A percentile compares a stretch with the other conserved stretches of the same genome.
These are phyloP conservation scores for Aphidius ervi DNA, from an alignment of 1,140 invertebrate genomes.

Conservation along the genomic window DNA sequence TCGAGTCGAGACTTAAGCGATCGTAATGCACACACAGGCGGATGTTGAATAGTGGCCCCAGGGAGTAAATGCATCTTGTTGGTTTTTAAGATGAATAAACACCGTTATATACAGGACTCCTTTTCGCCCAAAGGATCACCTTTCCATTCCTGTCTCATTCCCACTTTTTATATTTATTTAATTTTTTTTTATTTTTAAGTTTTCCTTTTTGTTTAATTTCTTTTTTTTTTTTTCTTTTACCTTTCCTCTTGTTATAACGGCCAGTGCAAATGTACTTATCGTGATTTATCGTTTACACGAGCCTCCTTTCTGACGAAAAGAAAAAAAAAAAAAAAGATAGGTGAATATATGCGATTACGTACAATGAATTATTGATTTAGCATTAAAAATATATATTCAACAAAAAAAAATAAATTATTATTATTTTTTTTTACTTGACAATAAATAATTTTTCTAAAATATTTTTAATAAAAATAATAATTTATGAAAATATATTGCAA, in stretches of 20 bases:
- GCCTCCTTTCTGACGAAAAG: slow-evolving; percentile 28
- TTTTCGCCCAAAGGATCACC: slow-evolving; percentile 14
- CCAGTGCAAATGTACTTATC: slow-evolving; percentile 48
- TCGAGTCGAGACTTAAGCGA: slow-evolving; percentile 47
- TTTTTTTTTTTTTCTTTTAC: slow-evolving; percentile 17
- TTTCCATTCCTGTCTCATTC: slow-evolving; percentile 25
- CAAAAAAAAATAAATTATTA: too few species aligned
- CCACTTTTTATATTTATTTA: slow-evolving; percentile 4
- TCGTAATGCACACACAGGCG: slow-evolving; percentile 44
- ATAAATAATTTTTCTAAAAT: too few species aligned
- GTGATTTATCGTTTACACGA: slow-evolving; percentile 52
- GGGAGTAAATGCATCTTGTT: slow-evolving; percentile 28
- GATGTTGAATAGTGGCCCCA: slow-evolving; percentile 34
- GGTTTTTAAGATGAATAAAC: not conserved
- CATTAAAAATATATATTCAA: too few species aligned
- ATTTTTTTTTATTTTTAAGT: slow-evolving; percentile 4
- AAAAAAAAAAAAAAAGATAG: slow-evolving; percentile 3
- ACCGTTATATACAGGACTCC: slow-evolving; percentile 21
- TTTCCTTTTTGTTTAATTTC: slow-evolving; percentile 1
- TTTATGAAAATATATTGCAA: too few species aligned
- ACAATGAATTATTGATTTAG: slow-evolving; percentile 43
- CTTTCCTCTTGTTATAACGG: slow-evolving; percentile 42
- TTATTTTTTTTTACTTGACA: too few species aligned
- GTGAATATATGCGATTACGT: slow-evolving; percentile 35
- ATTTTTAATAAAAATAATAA: too few species aligned